A percentile compares a stretch with the other conserved stretches of the same genome.
phyloP scores from a whole-genome alignment of 2,113 vertebrate genomes.

The Microcebus ravelobensis region DNA sequence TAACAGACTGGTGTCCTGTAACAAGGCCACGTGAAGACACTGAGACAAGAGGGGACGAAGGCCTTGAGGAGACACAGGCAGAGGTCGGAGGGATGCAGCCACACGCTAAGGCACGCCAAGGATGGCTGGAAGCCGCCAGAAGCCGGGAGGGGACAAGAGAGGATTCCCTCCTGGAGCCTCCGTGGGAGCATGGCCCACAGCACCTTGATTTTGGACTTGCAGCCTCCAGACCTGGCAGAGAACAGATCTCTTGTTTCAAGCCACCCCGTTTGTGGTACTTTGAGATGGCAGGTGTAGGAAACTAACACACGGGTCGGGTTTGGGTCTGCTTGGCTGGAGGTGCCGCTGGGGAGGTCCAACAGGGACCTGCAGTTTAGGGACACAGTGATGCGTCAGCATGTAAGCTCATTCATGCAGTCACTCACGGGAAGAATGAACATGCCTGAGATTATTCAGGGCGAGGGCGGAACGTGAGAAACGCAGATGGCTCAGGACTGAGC shows the following conservation, averaged over 20 bases:
- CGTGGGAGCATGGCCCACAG: no score
- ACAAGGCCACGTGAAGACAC: not conserved
- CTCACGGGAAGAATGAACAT: not conserved
- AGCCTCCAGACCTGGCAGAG: not conserved
- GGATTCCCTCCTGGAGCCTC: fast-evolving
- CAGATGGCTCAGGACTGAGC: not conserved
- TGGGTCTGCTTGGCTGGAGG: no score
- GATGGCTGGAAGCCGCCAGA: not conserved
- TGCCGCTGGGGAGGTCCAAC: fast-evolving
- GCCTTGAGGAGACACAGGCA: not conserved
- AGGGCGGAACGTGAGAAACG: not conserved
- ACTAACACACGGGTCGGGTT: not conserved
- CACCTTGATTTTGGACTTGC: not conserved
- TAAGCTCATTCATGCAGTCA: no score
- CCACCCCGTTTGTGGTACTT: not conserved
- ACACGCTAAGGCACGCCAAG: not conserved
- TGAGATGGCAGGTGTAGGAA: no score
- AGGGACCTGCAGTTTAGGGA: not conserved
- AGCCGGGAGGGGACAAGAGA: not conserved
- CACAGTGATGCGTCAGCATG: fast-evolving
- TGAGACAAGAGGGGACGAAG: no score
- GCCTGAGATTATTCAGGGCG: no score
- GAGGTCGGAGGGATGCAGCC: not conserved
- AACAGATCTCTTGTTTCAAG: not conserved
- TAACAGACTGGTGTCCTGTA: not conserved